Evolutionary conservation across 2,888 invertebrate species (phyloP), one percentile per base, ranked within the genome.

Genomic region (Brachylomia viminalis): DNA sequence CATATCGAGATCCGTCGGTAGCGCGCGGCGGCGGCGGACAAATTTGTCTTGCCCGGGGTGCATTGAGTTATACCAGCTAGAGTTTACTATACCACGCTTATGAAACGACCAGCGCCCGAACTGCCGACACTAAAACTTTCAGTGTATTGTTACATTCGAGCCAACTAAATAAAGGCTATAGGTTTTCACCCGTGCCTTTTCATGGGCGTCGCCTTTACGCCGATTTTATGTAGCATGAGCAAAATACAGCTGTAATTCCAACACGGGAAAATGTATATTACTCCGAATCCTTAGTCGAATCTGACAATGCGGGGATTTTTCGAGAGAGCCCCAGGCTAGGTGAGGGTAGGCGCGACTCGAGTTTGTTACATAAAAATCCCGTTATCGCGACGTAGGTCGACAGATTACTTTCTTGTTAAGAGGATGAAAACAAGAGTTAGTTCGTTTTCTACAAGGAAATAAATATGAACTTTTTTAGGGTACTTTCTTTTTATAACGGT

Each of bases 391-490:
- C 94, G 93, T 92, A 94, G 94, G 95, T 94, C 95, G 95, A 95
- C 95, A 96, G 95, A 96, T 96, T 96, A 96, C 95, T 96, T 95
- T 95, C 96, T 95, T 95, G 96, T 96, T 96, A 96, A 95, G 93
- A 95, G 94, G 95, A 95, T 95, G 93, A 95, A 95, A 95, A 95
- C 95, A 96, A 95, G 95, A 95, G 93, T 94, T 93, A 93, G 94
- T 94, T 94, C 93, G 92, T 93, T 95, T 94, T 93, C 93, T 92
- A 93, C 92, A 93, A 93, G 93, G 93, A 93, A 94, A 93, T 94
- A 94, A 94, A 93, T 94, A 94, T 92, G 91, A 94, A 93, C 92
- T 92, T 94, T 93, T 92, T 93, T 91, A 92, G 91, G 91, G 91
- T 89, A 89, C 91, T 91, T 92, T 90, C 90, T 89, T 91, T 90